Base-by-base conservation (phyloP, 2,888 invertebrate genomes). In the Tillus elongatus region DNA sequence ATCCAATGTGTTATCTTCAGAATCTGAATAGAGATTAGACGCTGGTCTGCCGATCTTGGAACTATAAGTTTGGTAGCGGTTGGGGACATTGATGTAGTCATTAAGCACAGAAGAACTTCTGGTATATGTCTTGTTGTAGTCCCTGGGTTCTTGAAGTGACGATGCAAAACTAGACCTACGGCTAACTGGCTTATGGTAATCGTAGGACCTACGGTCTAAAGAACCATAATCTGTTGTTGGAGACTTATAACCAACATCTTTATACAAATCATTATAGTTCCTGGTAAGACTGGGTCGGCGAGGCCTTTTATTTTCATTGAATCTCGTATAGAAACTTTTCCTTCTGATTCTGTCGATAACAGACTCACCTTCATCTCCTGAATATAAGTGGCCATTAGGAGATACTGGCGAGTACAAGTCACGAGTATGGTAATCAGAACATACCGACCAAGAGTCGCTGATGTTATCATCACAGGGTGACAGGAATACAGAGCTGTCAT, bases 311-410 rank as follows among this genome's bases (percentile, higher is more conserved):
- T 84, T 79, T 56, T 89, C 87, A 59, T 91, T 90, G 60, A 91
- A 91, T 48, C 90, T 72, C 9, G 84, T 79, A 58, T 89, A 91
- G 66, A 88, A 91, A 61, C 90, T 90, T 61, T 89, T 88, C 16
- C 91, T 73, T 49, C 86, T 73, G 52, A 91, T 91, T 52, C 91
- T 73, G 56, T 91, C 91, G 35, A 81, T 80, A 28, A 91, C 79
- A 40, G 86, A 87, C 40, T 78, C 69, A 39, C 65, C 67, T 32
- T 70, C 70, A 46, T 73, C 71, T 4, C 64, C 64, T 4, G 68
- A 66, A 45, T 55, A 60, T 11, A 56, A 36, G 28, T 56, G 46
- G 14, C 55, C 56, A 19, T 57, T 57, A 2, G 65, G 64, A 8
- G 70, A 69, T 8, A 73, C 69, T 2, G 73, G 65, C 32, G 75